Conservation (phyloP, 2,113 vertebrate genomes). For the Eudorcas thomsonii region DNA sequence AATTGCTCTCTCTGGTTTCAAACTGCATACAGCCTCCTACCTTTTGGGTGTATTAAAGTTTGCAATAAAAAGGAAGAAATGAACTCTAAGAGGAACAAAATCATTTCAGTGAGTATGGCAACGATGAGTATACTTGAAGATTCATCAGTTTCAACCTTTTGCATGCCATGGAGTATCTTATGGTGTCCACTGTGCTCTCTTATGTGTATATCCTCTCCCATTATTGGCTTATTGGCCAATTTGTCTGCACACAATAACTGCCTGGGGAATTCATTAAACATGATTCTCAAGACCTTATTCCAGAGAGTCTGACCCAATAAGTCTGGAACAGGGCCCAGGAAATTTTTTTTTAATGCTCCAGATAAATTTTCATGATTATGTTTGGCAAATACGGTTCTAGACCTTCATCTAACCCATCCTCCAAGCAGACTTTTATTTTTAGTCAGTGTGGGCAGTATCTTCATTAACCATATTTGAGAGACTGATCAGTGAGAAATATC, state of each 20-base stretch:
- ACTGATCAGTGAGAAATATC: background rate
- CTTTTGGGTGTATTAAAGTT: background rate
- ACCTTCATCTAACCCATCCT: background rate
- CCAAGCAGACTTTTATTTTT: slow-evolving; percentile 8
- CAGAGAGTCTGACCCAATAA: background rate
- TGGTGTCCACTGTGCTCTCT: background rate
- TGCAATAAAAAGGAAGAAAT: background rate
- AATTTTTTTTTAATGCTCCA: background rate
- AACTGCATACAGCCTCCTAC: background rate
- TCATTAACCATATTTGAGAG: background rate
- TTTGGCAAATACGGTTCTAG: slow-evolving; percentile 4
- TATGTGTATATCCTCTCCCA: background rate
- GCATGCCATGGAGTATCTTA: background rate
- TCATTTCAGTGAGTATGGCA: background rate
- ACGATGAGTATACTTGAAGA: background rate
- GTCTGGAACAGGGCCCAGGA: background rate
- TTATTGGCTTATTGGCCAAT: background rate
- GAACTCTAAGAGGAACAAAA: background rate
- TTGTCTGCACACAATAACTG: background rate
- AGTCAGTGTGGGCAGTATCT: background rate
- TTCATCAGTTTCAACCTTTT: background rate
- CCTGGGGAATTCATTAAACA: slow-evolving; percentile 12
- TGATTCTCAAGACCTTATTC: slow-evolving; percentile 27
- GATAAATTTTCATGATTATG: slow-evolving; percentile 18
- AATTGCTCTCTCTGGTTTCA: background rate